These are phyloP conservation scores for Cuculus canorus DNA, from an alignment of 2,797 vertebrate species.

Conservation along the genomic window DNA sequence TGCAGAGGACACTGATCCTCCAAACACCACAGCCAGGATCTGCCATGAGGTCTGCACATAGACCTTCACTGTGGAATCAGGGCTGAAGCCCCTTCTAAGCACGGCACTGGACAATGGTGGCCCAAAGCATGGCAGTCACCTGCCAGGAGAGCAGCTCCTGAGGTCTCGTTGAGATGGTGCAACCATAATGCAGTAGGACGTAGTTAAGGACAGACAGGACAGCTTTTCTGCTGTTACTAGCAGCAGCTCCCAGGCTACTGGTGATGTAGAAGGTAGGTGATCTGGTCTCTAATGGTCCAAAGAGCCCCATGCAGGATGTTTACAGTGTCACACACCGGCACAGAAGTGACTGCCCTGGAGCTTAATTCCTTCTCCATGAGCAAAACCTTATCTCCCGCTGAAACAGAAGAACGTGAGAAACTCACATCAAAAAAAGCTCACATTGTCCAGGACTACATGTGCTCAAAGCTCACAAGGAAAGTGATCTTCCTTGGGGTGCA, in stretches of 20 bases:
- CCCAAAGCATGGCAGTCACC: not conserved
- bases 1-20: not conserved
- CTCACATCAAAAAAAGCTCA: not conserved
- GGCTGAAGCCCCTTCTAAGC: not conserved
- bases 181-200: not conserved
- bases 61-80: not conserved
- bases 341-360: not conserved
- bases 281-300: not conserved
- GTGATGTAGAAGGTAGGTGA: not conserved
- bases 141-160: not conserved
- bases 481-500: not conserved
- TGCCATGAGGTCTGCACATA: rapidly evolving
- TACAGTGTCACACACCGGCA: not conserved
- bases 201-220: not conserved
- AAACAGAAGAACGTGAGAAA: not conserved
- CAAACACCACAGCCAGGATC: not conserved
- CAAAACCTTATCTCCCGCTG: not conserved
- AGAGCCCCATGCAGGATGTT: not conserved
- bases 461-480: not conserved
- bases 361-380: not conserved
- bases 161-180: not conserved
- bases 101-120: rapidly evolving
- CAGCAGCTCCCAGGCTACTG: not conserved
- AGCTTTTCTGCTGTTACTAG: not conserved
- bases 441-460: rapidly evolving